These are phyloP conservation scores for Aspidiotus rigidus DNA, from an alignment of 2,888 invertebrate genomes.

Conservation along the genomic window DNA sequence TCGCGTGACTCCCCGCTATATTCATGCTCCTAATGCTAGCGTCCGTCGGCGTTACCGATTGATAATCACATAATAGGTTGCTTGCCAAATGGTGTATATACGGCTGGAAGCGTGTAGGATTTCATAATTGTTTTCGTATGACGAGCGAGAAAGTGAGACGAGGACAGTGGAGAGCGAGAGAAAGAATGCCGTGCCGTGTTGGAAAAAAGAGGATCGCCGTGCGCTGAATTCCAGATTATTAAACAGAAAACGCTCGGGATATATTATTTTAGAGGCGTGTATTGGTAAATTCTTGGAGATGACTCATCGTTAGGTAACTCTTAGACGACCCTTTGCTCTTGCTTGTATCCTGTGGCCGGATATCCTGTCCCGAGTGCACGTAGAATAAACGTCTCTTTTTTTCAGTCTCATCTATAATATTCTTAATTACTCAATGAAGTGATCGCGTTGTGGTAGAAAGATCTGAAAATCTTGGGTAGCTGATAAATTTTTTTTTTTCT, in stretches of 20 bases:
- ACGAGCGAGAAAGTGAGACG: slow-evolving; percentile 22
- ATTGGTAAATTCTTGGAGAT: slow-evolving; percentile 2
- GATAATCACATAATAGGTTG: slow-evolving; percentile 14
- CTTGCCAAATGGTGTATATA: slow-evolving; percentile 11
- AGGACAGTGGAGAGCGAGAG: slow-evolving; percentile 26
- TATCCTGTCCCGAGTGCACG: slow-evolving; percentile 11
- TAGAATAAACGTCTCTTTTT: not conserved
- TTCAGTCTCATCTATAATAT: not conserved
- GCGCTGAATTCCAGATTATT: slow-evolving; percentile 17
- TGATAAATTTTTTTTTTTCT: too few species aligned
- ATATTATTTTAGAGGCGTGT: not conserved
- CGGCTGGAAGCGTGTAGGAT: slow-evolving; percentile 18
- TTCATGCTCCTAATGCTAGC: too few species aligned
- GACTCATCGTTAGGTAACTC: slow-evolving; percentile 15
- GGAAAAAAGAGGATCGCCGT: slow-evolving; percentile 8
- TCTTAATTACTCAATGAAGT: not conserved
- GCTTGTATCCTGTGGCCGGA: slow-evolving; percentile 14
- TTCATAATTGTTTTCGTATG: slow-evolving; percentile 6
- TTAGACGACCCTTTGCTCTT: slow-evolving; percentile 13
- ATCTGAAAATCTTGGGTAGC: too few species aligned
- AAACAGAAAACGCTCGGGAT: not conserved
- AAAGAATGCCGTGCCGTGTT: slow-evolving; percentile 14
- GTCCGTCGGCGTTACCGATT: slow-evolving; percentile 15
- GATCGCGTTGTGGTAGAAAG: not conserved
- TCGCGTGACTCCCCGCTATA: too few species aligned